phyloP scores from a whole-genome alignment of 2,797 vertebrate species.

The Pangasius macronema region DNA sequence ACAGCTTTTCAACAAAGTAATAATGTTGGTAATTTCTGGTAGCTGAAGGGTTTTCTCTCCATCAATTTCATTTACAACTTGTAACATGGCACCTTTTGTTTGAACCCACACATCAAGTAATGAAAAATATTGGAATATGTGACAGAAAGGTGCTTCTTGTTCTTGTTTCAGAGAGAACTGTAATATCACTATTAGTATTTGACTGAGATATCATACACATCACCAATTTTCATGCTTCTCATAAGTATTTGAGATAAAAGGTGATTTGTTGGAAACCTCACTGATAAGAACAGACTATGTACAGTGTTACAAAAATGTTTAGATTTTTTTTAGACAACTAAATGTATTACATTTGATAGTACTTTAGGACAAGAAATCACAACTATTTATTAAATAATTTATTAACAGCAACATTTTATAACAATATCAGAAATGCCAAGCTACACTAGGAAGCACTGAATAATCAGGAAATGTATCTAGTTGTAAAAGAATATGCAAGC shows the following conservation, averaged over 20 bases:
- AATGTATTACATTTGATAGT: neutral
- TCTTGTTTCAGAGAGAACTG: neutral
- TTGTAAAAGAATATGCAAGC: neutral
- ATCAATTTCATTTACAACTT: neutral
- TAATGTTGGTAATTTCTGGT: neutral
- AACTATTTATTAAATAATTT: conserved; percentile 12
- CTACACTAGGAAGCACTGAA: neutral
- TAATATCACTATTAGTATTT: neutral
- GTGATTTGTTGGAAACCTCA: neutral
- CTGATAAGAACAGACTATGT: neutral
- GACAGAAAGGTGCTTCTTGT: neutral
- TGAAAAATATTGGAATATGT: neutral
- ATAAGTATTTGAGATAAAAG: neutral
- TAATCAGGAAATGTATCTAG: neutral
- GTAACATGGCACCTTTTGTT: neutral
- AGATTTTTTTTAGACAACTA: neutral
- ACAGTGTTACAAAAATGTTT: neutral
- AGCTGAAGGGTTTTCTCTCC: neutral
- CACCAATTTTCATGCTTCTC: neutral
- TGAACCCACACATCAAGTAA: neutral
- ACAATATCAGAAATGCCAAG: neutral
- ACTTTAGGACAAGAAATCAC: neutral
- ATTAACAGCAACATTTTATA: conserved; percentile 4
- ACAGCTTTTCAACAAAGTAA: neutral
- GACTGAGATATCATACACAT: neutral